phyloP scores from a whole-genome alignment of 2,113 vertebrate genomes.

The Vicugna pacos region DNA sequence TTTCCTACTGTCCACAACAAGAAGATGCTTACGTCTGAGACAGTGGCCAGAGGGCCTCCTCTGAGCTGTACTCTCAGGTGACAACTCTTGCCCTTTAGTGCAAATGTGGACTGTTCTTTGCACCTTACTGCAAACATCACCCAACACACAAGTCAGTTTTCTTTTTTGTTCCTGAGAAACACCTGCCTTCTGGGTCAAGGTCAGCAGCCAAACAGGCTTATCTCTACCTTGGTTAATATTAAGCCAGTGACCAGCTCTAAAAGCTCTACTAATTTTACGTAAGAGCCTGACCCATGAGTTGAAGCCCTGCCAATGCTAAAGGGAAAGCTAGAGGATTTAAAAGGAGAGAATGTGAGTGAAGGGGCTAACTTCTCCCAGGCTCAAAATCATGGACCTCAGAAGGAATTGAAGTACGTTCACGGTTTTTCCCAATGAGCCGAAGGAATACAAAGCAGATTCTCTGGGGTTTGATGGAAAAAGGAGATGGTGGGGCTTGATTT shows the following conservation, averaged over 20 bases:
- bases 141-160: background rate
- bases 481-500: background rate
- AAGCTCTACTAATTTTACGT: slow-evolving; percentile 36
- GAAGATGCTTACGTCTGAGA: background rate
- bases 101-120: background rate
- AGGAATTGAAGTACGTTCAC: background rate
- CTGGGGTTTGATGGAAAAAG: background rate
- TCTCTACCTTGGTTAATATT: slow-evolving; percentile 75
- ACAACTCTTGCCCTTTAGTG: background rate
- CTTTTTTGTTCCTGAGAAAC: slow-evolving; percentile 53
- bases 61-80: background rate
- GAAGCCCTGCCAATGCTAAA: background rate
- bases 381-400: background rate
- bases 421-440: background rate
- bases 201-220: slow-evolving; percentile 72
- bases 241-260: slow-evolving; percentile 56
- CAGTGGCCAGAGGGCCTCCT: background rate
- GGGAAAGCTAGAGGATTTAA: background rate
- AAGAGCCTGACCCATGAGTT: background rate
- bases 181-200: slow-evolving; percentile 52
- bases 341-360: background rate
- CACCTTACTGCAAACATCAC: slow-evolving; percentile 44
- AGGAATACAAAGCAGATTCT: slow-evolving; percentile 16
- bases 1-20: background rate
- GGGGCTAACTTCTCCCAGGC: background rate